phyloP scores from a whole-genome alignment of 2,888 invertebrate genomes.

The Lasioglossum oenotherae region DNA sequence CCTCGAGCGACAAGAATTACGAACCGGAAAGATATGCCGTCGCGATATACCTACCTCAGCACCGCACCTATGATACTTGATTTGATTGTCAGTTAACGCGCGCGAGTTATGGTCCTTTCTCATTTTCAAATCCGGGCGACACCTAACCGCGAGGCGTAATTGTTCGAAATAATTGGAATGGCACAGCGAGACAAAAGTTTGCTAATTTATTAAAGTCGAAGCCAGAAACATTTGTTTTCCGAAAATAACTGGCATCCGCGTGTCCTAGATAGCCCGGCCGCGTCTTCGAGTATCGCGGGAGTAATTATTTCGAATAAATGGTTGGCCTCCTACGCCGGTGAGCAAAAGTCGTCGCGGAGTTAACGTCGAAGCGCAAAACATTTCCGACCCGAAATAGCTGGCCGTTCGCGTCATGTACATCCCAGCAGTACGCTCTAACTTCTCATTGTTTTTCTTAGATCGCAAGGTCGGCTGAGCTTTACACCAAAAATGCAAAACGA shows the following conservation, averaged over 20 bases:
- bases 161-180: conserved; percentile 53
- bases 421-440: conserved; percentile 43
- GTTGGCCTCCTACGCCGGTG: conserved; percentile 64
- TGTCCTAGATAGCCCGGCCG: conserved; percentile 58
- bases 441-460: conserved; percentile 73
- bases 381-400: conserved; percentile 69
- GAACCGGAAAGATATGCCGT: conserved; percentile 19
- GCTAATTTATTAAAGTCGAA: conserved; percentile 67
- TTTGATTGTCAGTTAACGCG: conserved; percentile 28
- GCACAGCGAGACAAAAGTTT: conserved; percentile 38
- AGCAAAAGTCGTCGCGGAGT: conserved; percentile 53
- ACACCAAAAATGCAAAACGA: conserved; percentile 25
- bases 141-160: conserved; percentile 36
- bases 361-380: conserved; percentile 65
- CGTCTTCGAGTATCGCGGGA: conserved; percentile 56
- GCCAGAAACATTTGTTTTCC: conserved; percentile 61
- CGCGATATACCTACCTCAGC: background rate
- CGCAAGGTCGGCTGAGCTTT: conserved; percentile 62
- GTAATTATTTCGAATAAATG: conserved; percentile 70
- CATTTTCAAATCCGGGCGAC: background rate
- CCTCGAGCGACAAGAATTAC: conserved; percentile 39
- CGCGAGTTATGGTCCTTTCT: conserved; percentile 35
- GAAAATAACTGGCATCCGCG: conserved; percentile 56
- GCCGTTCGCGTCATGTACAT: conserved; percentile 58
- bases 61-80: conserved; percentile 40